phyloP scores from a whole-genome alignment of 2,888 invertebrate species.

The Tetragonisca angustula region DNA sequence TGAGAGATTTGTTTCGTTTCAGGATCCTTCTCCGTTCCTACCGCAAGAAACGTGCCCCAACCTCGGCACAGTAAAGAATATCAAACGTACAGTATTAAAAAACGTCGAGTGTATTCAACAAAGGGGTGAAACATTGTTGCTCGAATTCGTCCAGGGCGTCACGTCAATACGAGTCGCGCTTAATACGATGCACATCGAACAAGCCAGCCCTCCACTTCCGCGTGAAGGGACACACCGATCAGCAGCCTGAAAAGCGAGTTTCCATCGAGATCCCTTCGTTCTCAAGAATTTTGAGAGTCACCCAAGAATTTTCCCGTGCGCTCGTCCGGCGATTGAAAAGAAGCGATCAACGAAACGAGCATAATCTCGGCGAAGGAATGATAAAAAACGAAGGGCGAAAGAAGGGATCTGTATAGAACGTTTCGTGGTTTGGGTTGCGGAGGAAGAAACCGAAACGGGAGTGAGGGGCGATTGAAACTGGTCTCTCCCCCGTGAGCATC shows the following conservation, averaged over 20 bases:
- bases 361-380: neutral
- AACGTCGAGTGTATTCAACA: neutral
- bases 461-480: constrained; percentile 6
- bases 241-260: constrained; percentile 4
- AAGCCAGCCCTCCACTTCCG: neutral
- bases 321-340: neutral
- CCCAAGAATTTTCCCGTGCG: neutral
- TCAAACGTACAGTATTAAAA: neutral
- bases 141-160: neutral
- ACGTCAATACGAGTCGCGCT: too few relatives aligned
- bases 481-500: neutral
- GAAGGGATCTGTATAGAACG: constrained; percentile 11
- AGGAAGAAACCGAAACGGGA: constrained; percentile 23
- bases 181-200: neutral
- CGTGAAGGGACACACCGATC: neutral
- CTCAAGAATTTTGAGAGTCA: too few relatives aligned
- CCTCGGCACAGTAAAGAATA: neutral
- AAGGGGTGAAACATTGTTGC: neutral
- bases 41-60: neutral
- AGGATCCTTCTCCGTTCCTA: neutral
- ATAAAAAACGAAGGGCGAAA: neutral
- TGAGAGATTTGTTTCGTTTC: neutral
- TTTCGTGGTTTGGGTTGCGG: neutral
- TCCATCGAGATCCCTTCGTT: constrained; percentile 12
- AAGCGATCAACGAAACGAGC: neutral